Evolutionary conservation across 2,888 invertebrate species (phyloP).

Genomic region (Leuctra nigra): DNA sequence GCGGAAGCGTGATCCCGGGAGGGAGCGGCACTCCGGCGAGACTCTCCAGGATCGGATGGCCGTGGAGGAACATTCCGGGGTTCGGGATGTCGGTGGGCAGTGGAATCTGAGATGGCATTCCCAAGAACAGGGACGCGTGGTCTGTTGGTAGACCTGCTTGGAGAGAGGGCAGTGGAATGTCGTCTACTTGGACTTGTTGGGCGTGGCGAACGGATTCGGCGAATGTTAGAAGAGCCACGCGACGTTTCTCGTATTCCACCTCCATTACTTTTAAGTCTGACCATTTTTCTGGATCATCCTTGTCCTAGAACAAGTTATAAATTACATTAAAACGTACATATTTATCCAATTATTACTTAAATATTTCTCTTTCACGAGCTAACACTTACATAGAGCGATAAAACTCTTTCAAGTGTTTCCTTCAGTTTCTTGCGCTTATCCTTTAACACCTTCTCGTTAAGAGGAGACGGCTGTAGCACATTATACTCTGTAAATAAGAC

Average conservation of each 20-base stretch:
- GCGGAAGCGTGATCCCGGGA: conserved; percentile 55
- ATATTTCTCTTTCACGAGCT: background rate
- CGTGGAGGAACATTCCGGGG: conserved; percentile 32
- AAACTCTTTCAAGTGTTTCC: conserved; percentile 90
- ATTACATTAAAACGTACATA: background rate
- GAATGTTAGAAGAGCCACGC: conserved; percentile 81
- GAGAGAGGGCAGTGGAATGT: conserved; percentile 76
- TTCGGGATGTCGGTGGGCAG: conserved; percentile 40
- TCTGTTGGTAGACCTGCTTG: conserved; percentile 33
- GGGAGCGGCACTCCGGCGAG: conserved; percentile 39
- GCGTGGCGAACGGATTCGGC: conserved; percentile 94
- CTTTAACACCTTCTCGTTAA: conserved; percentile 94
- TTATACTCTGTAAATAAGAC: conserved; percentile 76
- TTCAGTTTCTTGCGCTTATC: conserved; percentile 93
- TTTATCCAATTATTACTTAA: background rate
- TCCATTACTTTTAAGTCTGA: conserved; percentile 84
- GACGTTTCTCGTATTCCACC: conserved; percentile 85
- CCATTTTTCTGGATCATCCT: conserved; percentile 94
- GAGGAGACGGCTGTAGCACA: conserved; percentile 86
- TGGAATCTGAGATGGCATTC: conserved; percentile 46
- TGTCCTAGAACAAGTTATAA: conserved; percentile 55
- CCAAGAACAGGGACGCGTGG: conserved; percentile 31
- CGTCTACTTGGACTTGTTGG: conserved; percentile 86
- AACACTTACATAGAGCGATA: conserved; percentile 94
- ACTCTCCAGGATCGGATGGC: conserved; percentile 19